A percentile compares a stretch with the other conserved stretches of the same genome.
phyloP scores from a whole-genome alignment of 2,888 invertebrate species.

The Plemyria rubiginata region DNA sequence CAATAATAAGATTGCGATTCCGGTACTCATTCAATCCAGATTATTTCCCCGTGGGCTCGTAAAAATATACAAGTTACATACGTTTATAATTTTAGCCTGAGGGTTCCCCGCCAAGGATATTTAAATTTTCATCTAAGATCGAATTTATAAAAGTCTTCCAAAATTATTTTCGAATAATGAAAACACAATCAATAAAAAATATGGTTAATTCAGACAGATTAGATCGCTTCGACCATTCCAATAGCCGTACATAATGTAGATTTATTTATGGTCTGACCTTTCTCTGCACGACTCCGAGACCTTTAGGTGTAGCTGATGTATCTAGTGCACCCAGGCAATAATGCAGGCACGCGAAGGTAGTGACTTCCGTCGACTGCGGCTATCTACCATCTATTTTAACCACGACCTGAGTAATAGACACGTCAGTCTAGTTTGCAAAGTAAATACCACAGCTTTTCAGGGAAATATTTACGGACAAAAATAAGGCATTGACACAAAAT shows the following conservation, averaged over 20 bases:
- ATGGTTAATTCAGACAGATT: conserved; percentile 7
- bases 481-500: not conserved
- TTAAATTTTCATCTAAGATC: conserved; percentile 21
- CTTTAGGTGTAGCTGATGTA: conserved; percentile 46
- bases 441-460: conserved; percentile 12
- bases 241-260: conserved; percentile 42
- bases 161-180: not conserved
- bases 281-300: conserved; percentile 43
- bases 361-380: conserved; percentile 51
- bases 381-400: conserved; percentile 54
- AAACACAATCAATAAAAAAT: not conserved
- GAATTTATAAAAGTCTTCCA: not conserved
- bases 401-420: conserved; percentile 33
- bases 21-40: conserved; percentile 37
- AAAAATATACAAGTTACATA: conserved; percentile 42
- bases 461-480: conserved; percentile 1
- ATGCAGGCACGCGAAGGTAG: conserved; percentile 59
- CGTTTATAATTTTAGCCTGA: conserved; percentile 34
- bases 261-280: conserved; percentile 64
- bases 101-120: conserved; percentile 18
- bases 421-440: conserved; percentile 31
- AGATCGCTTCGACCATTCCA: conserved; percentile 26
- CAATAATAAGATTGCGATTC: conserved; percentile 28
- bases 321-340: conserved; percentile 53
- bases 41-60: conserved; percentile 49